Evolutionary conservation across 2,113 vertebrate genomes (phyloP), one percentile per base, ranked within the genome.

Genomic region (Lepus americanus): DNA sequence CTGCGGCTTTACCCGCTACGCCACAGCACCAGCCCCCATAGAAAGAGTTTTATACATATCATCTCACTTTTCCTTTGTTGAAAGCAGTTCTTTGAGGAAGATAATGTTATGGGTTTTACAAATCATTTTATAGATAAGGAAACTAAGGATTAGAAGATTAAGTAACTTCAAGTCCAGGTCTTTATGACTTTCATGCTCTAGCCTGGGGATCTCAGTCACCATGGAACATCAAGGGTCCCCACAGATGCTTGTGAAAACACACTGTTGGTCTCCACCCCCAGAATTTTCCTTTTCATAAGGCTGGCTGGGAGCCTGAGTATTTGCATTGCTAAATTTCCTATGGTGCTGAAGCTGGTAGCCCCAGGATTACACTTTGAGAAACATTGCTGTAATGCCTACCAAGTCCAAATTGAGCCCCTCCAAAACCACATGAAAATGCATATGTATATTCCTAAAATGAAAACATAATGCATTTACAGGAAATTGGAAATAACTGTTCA

Each of bases 141-240:
- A 92, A 87, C 20, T 55, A 88, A 88, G 4, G 27, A 33, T 74
- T 59, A 93, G 73, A 61, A 90, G 63, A 67, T 67, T 53, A 92
- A 89, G 29, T 33, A 16, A 22, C 17, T 89, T 88, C 81, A 76
- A 53, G 51, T 17, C 27, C 33, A 70, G 19, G 49, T 69, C 33
- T 92, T 93, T 69, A 25, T 81, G 74, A 27, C 12, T n/a, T 25
- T 17, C 81, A 49, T 80, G n/a, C 16, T 81, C 44, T 90, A 51
- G 67, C 10, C 63, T 59, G 11, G n/a, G 31, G 36, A 33, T 83
- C 67, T 89, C 17, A 72, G 0, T 51, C 39, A 13, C 59, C n/a
- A n/a, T n/a, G 17, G 13, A 22, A 27, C n/a, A 29, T 61, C 64
- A 33, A 63, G 19, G 61, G 61, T 44, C 27, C 51, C 66, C 36